Conservation (phyloP, 2,797 vertebrate genomes). For the Coendou prehensilis region DNA sequence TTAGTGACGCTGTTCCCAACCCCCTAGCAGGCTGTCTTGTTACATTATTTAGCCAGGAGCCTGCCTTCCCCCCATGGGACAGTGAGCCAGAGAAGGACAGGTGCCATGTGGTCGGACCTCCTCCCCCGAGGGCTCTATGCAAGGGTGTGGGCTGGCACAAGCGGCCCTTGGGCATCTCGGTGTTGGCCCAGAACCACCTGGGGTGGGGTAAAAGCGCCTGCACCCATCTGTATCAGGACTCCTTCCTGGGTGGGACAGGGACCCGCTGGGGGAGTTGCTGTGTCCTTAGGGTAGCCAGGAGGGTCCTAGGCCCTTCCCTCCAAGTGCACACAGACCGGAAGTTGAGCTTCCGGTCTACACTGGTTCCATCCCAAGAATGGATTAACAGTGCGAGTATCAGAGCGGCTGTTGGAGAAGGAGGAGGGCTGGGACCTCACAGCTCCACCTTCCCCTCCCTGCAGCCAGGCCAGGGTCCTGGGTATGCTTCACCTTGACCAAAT, state of each 20-base stretch:
- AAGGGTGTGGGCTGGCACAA: too few species aligned
- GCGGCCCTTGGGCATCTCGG: rapidly evolving
- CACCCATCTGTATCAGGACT: background rate
- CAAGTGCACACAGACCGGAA: rapidly evolving
- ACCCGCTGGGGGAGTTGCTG: background rate
- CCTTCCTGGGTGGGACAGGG: background rate
- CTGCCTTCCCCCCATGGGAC: background rate
- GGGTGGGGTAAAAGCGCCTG: rapidly evolving
- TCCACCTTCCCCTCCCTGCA: background rate
- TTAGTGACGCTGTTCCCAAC: background rate
- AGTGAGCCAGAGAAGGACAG: background rate
- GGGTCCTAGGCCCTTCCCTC: too few species aligned
- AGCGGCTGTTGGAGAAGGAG: too few species aligned
- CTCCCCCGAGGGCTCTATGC: background rate
- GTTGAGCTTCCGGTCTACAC: rapidly evolving
- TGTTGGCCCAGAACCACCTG: background rate
- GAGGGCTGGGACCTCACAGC: background rate
- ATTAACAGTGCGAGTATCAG: rapidly evolving
- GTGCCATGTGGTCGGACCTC: rapidly evolving
- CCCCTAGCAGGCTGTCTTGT: background rate
- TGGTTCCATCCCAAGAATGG: background rate
- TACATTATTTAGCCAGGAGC: background rate
- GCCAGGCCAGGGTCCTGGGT: background rate
- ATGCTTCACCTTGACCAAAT: background rate
- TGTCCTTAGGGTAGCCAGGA: background rate